These are phyloP conservation scores for Pandion haliaetus DNA, from an alignment of 2,113 vertebrate genomes.

Conservation along the genomic window DNA sequence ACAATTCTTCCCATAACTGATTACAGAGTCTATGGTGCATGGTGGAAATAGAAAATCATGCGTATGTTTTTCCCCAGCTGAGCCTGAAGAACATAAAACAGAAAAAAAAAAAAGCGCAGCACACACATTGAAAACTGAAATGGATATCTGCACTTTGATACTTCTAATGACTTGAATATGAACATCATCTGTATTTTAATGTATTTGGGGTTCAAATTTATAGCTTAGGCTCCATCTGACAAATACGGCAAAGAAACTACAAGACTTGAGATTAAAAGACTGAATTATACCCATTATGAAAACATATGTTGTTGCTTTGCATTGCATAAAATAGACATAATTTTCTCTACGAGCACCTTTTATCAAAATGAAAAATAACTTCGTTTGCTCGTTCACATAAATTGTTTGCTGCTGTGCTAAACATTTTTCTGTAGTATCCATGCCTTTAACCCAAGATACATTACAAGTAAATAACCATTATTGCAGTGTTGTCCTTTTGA, in stretches of 20 bases:
- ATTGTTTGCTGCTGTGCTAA: background rate
- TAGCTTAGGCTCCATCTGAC: background rate
- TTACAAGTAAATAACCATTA: background rate
- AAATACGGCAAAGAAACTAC: background rate
- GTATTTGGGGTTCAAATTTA: background rate
- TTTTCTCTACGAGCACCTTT: background rate
- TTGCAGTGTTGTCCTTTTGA: background rate
- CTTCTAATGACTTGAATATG: background rate
- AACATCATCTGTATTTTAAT: background rate
- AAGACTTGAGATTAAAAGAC: background rate
- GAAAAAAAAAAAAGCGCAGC: background rate
- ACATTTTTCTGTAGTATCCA: background rate
- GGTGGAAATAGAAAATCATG: conserved; percentile 20
- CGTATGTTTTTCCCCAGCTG: background rate
- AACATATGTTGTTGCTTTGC: background rate
- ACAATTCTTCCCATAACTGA: background rate
- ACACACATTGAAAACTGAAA: background rate
- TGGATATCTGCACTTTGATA: background rate
- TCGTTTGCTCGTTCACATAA: background rate
- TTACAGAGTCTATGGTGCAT: background rate
- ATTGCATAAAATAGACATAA: background rate
- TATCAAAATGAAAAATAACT: background rate
- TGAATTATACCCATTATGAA: background rate
- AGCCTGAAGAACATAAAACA: background rate
- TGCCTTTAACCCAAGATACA: background rate